Base-by-base conservation (phyloP, 2,888 invertebrate species). In the Drosophila neutralis region DNA sequence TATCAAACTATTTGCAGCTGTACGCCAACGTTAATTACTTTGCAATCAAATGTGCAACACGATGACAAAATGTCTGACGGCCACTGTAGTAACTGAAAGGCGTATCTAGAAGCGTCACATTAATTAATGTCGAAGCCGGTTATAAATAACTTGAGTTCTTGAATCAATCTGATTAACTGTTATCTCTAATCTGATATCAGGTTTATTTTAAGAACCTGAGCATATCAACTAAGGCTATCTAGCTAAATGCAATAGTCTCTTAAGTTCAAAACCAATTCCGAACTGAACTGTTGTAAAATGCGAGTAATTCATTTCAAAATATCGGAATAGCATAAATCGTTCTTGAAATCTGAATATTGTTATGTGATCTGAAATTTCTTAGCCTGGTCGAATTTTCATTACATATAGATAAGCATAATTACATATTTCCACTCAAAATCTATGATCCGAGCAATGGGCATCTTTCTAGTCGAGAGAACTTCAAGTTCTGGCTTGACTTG, bases 11-110 rank as follows among this genome's bases (percentile, higher is more conserved):
- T 35, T 18, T 51, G 15, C 4, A 13, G 15, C n/a, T 7, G 27
- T 4, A 1, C 3, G 11, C 24, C 24, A 24, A n/a, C 36, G 29
- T 40, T 73, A 49, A 33, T 35, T n/a, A 51, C 8, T 31, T 57
- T 53, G 29, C 52, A 40, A 68, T 68, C 38, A 64, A 69, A 64
- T 61, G 63, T 57, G 40, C 68, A 73, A 24, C 57, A 36, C 42
- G 57, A 62, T 66, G 75, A 63, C 70, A 76, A 59, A 31, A 8
- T 49, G 66, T 24, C 40, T 52, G 70, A 75, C 33, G 65, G 74
- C 60, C 74, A 69, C 45, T 24, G 38, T 21, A 35, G 29, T n/a
- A 63, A 51, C n/a, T 31, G 49, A 27, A 15, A 69, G 62, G 73
- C 74, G 58, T 68, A 38, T 40, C 53, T 53, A 33, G 10, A 36